These are phyloP conservation scores for Melangyna quadrimaculata DNA, from an alignment of 2,888 invertebrate genomes.

Conservation along the genomic window DNA sequence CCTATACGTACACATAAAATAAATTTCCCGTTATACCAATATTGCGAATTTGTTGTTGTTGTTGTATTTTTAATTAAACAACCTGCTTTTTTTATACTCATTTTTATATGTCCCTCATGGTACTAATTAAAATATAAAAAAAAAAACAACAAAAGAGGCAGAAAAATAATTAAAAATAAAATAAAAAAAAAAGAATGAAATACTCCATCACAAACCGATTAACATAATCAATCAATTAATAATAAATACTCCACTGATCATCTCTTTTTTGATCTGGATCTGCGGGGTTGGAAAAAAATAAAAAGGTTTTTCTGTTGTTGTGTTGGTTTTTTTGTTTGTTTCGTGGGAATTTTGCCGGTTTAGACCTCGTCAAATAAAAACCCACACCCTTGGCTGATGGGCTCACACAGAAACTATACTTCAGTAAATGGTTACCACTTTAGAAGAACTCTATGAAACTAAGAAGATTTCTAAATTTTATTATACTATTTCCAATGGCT, in stretches of 20 bases:
- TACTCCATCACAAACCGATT: conserved; percentile 68
- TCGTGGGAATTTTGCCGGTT: conserved; percentile 51
- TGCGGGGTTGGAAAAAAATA: conserved; percentile 3
- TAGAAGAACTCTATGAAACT: neutral
- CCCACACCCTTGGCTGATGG: neutral
- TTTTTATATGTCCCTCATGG: conserved; percentile 28
- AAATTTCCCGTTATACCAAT: conserved; percentile 25
- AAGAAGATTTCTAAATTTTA: neutral
- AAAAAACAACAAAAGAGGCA: conserved; percentile 21
- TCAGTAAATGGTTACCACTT: neutral
- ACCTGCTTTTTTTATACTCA: conserved; percentile 21
- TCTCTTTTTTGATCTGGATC: conserved; percentile 38
- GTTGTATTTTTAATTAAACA: conserved; percentile 57
- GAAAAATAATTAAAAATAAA: neutral
- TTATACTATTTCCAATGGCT: no score
- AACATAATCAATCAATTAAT: conserved; percentile 72
- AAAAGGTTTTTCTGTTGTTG: conserved; percentile 14
- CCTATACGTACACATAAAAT: conserved; percentile 13
- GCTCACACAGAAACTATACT: neutral
- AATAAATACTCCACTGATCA: conserved; percentile 68
- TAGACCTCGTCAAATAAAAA: neutral
- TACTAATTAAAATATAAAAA: conserved; percentile 46
- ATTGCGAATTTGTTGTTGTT: conserved; percentile 34
- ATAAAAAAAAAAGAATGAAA: conserved; percentile 12
- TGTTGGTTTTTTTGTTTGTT: conserved; percentile 30